Percentiles rank a stretch among this genome's conserved stretches.
Conservation (phyloP, 2,113 vertebrate species). For the Chaetorhynchus papuensis region DNA sequence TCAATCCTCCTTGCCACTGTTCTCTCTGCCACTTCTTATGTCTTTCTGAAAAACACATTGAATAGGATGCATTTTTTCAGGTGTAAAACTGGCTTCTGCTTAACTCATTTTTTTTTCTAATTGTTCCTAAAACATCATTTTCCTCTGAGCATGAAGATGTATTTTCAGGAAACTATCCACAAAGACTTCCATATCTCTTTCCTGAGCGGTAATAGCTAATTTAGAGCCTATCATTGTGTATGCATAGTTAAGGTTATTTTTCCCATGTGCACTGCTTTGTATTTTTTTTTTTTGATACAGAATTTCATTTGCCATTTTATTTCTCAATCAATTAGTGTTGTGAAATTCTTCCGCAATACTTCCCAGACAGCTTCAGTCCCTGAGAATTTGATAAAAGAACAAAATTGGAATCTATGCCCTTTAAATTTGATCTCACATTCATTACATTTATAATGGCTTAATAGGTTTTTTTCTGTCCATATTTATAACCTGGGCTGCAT, state of each 20-base stretch:
- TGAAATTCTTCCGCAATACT: not conserved
- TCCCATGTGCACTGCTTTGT: not conserved
- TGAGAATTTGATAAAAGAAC: not conserved
- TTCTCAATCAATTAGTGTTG: not conserved
- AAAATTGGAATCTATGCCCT: not conserved
- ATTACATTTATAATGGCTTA: not conserved
- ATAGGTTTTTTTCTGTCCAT: not conserved
- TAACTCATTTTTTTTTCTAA: not conserved
- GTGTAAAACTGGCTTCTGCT: not conserved
- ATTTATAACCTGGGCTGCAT: not conserved
- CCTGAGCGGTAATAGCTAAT: not conserved
- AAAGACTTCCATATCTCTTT: not conserved
- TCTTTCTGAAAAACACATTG: not conserved
- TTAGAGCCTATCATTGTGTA: not conserved
- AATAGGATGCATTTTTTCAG: not conserved
- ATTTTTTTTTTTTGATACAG: not conserved
- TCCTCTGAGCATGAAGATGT: not conserved
- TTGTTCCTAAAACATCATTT: not conserved
- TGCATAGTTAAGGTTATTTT: slow-evolving; percentile 18
- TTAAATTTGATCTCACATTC: not conserved
- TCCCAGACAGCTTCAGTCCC: not conserved
- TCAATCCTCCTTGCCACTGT: not conserved
- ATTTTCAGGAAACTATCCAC: not conserved
- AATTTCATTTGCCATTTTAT: not conserved
- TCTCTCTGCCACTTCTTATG: not conserved